Conservation (phyloP, 2,797 vertebrate genomes). For the Myiothlypis chrysogaster region DNA sequence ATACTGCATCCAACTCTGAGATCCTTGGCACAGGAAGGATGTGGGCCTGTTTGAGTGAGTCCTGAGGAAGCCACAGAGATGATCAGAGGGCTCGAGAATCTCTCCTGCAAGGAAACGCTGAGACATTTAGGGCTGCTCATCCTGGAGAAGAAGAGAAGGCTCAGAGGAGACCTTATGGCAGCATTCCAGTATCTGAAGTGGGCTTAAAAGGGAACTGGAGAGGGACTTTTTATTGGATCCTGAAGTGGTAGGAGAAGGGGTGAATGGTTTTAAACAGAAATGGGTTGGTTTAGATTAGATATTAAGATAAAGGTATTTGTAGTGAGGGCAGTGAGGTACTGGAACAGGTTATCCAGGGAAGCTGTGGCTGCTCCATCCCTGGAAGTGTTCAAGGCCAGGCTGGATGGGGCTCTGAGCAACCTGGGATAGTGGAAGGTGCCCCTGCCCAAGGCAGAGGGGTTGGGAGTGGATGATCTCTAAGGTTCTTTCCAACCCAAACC, state of each 20-base stretch:
- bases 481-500: background rate
- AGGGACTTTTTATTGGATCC: background rate
- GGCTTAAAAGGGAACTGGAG: background rate
- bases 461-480: background rate
- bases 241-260: too few relatives aligned
- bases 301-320: background rate
- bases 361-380: background rate
- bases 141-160: background rate
- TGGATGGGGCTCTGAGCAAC: background rate
- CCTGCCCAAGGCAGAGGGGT: accelerated
- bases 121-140: background rate
- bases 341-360: background rate
- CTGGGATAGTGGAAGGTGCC: accelerated
- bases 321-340: background rate
- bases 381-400: accelerated
- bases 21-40: background rate
- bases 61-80: background rate
- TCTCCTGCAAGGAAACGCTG: background rate
- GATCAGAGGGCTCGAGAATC: too few relatives aligned
- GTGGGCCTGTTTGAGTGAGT: background rate
- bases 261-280: background rate
- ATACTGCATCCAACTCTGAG: background rate
- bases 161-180: background rate
- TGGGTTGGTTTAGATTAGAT: background rate
- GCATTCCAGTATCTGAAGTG: background rate